A percentile compares a stretch with the other conserved stretches of the same genome.
Conservation (phyloP, 2,888 invertebrate genomes). For the Peribatodes rhomboidaria region DNA sequence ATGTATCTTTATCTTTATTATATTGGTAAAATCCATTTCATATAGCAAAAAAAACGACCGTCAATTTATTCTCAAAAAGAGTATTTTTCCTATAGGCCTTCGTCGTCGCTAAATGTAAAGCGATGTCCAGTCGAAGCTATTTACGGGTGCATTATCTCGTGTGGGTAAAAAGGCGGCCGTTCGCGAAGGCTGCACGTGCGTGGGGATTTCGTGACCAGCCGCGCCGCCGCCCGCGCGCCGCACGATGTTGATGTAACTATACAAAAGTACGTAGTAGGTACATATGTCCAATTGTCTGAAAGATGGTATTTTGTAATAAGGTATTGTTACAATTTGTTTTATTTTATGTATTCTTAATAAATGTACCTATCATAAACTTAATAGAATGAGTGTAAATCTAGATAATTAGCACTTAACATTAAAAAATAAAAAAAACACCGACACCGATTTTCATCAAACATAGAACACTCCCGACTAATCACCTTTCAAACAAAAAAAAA, state of each 20-base stretch:
- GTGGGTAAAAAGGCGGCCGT: slow-evolving; percentile 41
- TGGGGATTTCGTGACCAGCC: slow-evolving; percentile 49
- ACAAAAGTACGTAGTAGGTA: too few species aligned
- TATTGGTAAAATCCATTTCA: background rate
- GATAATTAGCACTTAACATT: too few species aligned
- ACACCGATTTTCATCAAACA: too few species aligned
- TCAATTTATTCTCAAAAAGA: background rate
- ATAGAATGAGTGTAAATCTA: too few species aligned
- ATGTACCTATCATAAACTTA: too few species aligned
- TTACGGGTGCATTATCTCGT: slow-evolving; percentile 44
- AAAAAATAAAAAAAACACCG: too few species aligned
- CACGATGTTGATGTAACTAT: background rate
- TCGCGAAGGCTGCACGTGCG: slow-evolving; percentile 45
- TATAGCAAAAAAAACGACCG: background rate
- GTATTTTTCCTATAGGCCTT: background rate
- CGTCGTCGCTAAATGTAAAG: slow-evolving; percentile 14
- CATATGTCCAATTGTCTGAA: slow-evolving; percentile 24
- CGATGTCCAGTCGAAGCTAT: slow-evolving; percentile 29
- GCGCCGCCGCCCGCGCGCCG: slow-evolving; percentile 16
- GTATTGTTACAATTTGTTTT: too few species aligned
- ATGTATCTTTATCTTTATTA: too few species aligned
- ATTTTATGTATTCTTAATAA: background rate
- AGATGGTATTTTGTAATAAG: background rate
- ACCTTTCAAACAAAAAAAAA: too few species aligned
- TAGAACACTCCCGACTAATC: too few species aligned